These are phyloP conservation scores for Prionace glauca DNA, from an alignment of 2,797 vertebrate species.

Conservation along the genomic window DNA sequence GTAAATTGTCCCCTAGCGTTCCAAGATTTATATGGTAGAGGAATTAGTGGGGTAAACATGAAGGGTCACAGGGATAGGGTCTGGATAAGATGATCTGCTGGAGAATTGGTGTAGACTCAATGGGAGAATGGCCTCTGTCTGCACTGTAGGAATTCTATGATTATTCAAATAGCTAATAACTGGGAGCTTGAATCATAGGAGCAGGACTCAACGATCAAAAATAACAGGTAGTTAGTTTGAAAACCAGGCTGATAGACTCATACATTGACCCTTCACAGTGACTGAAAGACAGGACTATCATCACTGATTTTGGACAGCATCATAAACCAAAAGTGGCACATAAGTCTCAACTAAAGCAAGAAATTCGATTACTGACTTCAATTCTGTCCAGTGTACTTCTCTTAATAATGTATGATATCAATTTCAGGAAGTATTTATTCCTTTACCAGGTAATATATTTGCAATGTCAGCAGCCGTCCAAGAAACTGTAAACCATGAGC, in stretches of 20 bases:
- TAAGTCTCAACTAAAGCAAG: neutral
- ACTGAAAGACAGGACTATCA: neutral
- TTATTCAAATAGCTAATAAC: too few relatives aligned
- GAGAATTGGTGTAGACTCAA: too few relatives aligned
- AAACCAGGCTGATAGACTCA: neutral
- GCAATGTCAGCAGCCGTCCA: neutral
- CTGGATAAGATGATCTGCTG: too few relatives aligned
- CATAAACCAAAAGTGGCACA: neutral
- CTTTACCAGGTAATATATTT: neutral
- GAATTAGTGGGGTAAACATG: too few relatives aligned
- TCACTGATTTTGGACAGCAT: neutral
- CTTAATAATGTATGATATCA: neutral
- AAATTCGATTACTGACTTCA: neutral
- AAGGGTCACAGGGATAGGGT: too few relatives aligned
- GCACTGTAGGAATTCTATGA: too few relatives aligned
- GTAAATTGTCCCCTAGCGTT: too few relatives aligned
- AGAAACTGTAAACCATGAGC: neutral
- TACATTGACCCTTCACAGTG: neutral
- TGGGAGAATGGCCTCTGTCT: too few relatives aligned
- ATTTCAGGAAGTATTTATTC: neutral
- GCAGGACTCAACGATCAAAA: neutral
- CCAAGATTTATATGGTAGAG: too few relatives aligned
- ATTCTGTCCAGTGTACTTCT: neutral
- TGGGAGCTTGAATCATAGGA: too few relatives aligned
- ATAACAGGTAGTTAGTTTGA: neutral